These are phyloP conservation scores for Rhagoletis zephyria DNA, from an alignment of 1,140 invertebrate genomes.

Conservation along the genomic window DNA sequence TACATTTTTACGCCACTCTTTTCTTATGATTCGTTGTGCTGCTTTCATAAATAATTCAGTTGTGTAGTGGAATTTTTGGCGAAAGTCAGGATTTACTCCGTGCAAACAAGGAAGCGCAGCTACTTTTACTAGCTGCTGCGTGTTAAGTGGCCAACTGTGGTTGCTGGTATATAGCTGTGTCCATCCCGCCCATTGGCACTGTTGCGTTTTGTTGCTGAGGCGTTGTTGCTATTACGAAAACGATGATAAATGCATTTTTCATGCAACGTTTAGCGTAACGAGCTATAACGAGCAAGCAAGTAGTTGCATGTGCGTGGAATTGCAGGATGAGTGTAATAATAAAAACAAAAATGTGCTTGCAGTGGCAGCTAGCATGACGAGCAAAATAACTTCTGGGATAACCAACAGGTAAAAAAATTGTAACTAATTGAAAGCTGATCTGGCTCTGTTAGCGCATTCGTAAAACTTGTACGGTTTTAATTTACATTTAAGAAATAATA, in stretches of 20 bases:
- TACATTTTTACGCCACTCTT: not conserved
- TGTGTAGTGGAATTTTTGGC: constrained; percentile 1
- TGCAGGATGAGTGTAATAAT: not conserved
- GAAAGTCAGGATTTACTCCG: not conserved
- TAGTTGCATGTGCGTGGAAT: not conserved
- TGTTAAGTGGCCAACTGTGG: constrained; percentile 24
- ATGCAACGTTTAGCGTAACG: constrained; percentile 52
- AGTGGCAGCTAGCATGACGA: not conserved
- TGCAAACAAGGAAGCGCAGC: not conserved
- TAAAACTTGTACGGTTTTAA: not conserved
- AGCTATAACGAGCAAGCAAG: constrained; percentile 28
- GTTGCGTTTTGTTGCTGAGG: not conserved
- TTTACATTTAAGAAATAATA: not conserved
- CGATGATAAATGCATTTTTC: constrained; percentile 51
- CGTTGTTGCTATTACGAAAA: not conserved
- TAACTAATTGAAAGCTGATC: constrained; percentile 11
- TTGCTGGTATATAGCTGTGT: not conserved
- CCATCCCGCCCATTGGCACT: not conserved
- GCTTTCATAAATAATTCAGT: constrained; percentile 8
- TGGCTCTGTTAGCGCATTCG: not conserved
- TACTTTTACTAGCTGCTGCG: not conserved
- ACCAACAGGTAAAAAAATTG: constrained; percentile 4
- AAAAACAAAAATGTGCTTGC: not conserved
- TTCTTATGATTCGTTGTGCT: not conserved
- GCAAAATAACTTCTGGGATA: not conserved